Evolutionary conservation across 2,113 vertebrate genomes (phyloP).

Genomic region (Pagrus major): DNA sequence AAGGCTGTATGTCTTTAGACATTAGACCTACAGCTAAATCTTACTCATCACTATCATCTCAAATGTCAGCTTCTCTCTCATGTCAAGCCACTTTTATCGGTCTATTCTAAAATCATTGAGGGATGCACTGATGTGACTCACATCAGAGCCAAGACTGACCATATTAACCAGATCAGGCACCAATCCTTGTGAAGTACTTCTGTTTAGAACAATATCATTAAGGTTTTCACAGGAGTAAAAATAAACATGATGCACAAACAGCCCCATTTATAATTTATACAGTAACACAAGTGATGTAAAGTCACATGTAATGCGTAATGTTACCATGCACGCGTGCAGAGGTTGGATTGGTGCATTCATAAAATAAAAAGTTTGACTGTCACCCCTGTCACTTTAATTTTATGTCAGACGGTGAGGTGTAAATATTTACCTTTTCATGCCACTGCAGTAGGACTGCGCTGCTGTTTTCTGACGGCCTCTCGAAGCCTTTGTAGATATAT

Average conservation of each 20-base stretch:
- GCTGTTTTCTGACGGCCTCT: conserved; percentile 97
- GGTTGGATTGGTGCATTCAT: neutral
- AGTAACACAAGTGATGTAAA: no score
- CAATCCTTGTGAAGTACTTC: no score
- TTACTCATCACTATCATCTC: neutral
- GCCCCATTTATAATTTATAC: no score
- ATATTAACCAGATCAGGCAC: neutral
- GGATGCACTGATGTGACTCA: neutral
- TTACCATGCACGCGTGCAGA: neutral
- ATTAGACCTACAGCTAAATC: neutral
- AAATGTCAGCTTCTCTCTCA: neutral
- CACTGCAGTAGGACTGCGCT: conserved; percentile 96
- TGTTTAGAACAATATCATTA: no score
- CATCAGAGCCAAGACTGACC: neutral
- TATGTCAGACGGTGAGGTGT: no score
- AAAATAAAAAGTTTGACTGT: neutral
- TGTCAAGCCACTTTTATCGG: neutral
- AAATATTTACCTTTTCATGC: conserved; percentile 93
- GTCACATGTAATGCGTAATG: no score
- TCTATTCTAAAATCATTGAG: neutral
- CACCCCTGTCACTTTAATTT: no score
- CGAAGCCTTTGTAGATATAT: conserved; percentile 99
- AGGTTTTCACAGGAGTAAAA: no score
- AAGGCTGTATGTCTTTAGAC: neutral
- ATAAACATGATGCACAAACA: no score